These are phyloP conservation scores for Lamprotornis superbus DNA, from an alignment of 2,113 vertebrate genomes.

Conservation along the genomic window DNA sequence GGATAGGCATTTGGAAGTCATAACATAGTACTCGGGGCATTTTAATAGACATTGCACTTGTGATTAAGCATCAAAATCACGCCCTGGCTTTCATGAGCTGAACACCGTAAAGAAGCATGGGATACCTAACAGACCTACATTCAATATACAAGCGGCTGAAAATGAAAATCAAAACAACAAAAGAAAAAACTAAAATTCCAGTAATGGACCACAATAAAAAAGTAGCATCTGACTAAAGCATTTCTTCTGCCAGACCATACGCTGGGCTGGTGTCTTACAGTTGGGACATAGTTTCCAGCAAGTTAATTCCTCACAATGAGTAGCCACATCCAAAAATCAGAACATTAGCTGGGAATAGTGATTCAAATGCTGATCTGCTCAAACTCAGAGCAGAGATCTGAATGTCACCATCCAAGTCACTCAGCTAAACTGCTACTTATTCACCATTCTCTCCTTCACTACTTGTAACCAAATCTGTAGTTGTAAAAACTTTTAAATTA, in stretches of 20 bases:
- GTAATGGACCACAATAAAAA: not conserved
- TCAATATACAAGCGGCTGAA: not conserved
- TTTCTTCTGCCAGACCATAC: not conserved
- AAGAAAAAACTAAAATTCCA: not conserved
- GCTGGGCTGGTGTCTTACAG: not conserved
- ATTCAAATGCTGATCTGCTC: not conserved
- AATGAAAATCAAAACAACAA: not conserved
- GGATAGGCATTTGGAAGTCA: not conserved
- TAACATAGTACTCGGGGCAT: not conserved
- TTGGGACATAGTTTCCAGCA: not conserved
- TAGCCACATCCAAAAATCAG: not conserved
- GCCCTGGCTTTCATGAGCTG: not conserved
- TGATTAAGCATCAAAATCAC: not conserved
- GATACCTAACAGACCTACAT: not conserved
- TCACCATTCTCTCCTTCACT: not conserved
- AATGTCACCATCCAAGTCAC: not conserved
- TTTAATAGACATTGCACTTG: not conserved
- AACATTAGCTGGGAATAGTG: not conserved
- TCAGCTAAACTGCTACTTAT: not conserved
- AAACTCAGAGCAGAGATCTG: not conserved
- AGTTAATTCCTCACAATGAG: not conserved
- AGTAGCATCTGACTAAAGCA: not conserved
- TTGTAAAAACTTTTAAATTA: not conserved
- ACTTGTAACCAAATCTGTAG: not conserved
- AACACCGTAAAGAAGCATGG: not conserved